Conservation (phyloP, 1,140 invertebrate species). For the Polyergus mexicanus region DNA sequence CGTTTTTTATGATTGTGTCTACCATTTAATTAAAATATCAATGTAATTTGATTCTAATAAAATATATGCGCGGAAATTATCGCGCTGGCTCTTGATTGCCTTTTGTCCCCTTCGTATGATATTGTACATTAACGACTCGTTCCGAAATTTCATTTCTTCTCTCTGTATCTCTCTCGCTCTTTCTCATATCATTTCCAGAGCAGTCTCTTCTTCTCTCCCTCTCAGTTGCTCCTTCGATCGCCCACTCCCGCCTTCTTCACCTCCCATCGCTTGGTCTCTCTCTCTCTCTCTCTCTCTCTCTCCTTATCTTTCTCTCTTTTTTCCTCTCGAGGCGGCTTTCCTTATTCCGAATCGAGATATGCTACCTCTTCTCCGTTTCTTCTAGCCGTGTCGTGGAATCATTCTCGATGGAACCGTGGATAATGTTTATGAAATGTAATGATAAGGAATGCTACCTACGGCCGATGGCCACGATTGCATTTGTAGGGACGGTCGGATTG, state of each 20-base stretch:
- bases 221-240: constrained; percentile 29
- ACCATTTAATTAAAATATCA: no score
- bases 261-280: not conserved
- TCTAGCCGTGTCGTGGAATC: constrained; percentile 72
- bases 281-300: constrained; percentile 11
- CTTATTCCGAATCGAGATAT: constrained; percentile 42
- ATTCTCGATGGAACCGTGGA: constrained; percentile 77
- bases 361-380: constrained; percentile 69
- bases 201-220: not conserved
- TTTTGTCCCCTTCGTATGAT: no score
- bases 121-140: not conserved
- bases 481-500: not conserved
- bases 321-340: constrained; percentile 27
- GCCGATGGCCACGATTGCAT: not conserved
- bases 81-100: no score
- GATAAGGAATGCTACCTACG: constrained; percentile 67
- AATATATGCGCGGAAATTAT: no score
- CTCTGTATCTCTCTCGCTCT: not conserved
- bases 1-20: no score
- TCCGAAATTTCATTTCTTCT: not conserved
- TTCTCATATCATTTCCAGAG: not conserved
- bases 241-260: not conserved
- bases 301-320: not conserved
- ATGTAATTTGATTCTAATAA: no score
- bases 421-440: constrained; percentile 71